Evolutionary conservation across 2,888 invertebrate species (phyloP).

Genomic region (Troides aeacus): DNA sequence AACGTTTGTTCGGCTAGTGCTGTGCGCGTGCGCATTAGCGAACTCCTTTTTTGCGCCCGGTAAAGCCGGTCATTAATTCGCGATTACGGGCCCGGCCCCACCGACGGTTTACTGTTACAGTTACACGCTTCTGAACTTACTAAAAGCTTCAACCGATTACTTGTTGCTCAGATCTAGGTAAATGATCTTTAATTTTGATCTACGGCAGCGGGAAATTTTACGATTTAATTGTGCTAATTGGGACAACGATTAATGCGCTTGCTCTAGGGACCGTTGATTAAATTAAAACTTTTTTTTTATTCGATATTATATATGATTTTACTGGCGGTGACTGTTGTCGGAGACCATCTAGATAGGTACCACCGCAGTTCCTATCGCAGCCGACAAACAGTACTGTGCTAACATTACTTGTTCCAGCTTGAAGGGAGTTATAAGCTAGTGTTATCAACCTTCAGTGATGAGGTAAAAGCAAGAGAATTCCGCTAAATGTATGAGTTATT

Average conservation of each 20-base stretch:
- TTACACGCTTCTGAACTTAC: constrained; percentile 47
- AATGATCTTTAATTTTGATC: constrained; percentile 15
- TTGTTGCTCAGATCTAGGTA: constrained; percentile 14
- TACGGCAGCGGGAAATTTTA: background rate
- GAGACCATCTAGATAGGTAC: too few species aligned
- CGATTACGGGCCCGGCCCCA: constrained; percentile 50
- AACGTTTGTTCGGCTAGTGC: background rate
- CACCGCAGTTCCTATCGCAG: too few species aligned
- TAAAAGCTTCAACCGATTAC: constrained; percentile 33
- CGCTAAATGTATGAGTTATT: too few species aligned
- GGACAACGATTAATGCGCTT: background rate
- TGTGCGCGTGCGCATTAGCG: constrained; percentile 27
- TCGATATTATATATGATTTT: too few species aligned
- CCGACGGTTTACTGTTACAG: constrained; percentile 28
- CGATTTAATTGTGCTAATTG: constrained; percentile 8
- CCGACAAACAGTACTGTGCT: too few species aligned
- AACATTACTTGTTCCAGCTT: too few species aligned
- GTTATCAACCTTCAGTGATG: too few species aligned
- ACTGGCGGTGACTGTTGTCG: too few species aligned
- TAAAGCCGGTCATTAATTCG: constrained; percentile 58
- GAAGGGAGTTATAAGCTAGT: too few species aligned
- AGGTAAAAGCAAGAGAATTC: too few species aligned
- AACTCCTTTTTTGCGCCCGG: constrained; percentile 35
- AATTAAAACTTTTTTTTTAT: too few species aligned
- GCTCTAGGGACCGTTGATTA: background rate